Conservation (phyloP, 2,797 vertebrate genomes). For the Esox masquinongy region DNA sequence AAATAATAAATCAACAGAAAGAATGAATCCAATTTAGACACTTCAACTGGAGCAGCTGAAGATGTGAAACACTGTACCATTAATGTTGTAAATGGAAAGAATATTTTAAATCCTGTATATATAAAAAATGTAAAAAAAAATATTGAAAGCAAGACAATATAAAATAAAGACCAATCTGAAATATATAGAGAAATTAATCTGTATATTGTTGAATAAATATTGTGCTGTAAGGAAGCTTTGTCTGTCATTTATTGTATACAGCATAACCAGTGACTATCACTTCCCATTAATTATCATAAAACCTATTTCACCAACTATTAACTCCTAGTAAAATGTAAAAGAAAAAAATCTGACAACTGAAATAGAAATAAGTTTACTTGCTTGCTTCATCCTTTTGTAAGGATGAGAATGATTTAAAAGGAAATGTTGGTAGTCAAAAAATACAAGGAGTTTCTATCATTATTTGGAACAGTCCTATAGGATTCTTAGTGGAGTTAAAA, state of each 20-base stretch:
- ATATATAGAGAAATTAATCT: constrained; percentile 80
- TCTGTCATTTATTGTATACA: constrained; percentile 10
- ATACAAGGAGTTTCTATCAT: no score
- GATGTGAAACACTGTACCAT: constrained; percentile 90
- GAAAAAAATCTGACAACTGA: no score
- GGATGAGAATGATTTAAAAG: no score
- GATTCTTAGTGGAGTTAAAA: no score
- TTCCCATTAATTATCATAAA: no score
- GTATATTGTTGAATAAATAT: constrained; percentile 98
- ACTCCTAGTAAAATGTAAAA: no score
- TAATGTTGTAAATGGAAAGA: constrained; percentile 89
- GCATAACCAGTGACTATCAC: no score
- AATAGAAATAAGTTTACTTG: no score
- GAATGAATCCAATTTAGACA: constrained; percentile 38
- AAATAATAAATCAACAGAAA: constrained; percentile 62
- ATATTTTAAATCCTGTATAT: constrained; percentile 98
- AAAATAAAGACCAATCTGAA: constrained; percentile 76
- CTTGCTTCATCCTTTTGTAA: no score
- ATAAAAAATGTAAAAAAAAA: constrained; percentile 93
- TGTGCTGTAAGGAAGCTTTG: constrained; percentile 72
- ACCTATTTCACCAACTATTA: no score
- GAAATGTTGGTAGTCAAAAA: no score
- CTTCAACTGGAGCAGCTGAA: constrained; percentile 63
- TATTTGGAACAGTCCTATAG: no score
- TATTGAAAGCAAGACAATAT: constrained; percentile 75